phyloP scores from a whole-genome alignment of 2,113 vertebrate genomes.

The Silurus meridionalis region DNA sequence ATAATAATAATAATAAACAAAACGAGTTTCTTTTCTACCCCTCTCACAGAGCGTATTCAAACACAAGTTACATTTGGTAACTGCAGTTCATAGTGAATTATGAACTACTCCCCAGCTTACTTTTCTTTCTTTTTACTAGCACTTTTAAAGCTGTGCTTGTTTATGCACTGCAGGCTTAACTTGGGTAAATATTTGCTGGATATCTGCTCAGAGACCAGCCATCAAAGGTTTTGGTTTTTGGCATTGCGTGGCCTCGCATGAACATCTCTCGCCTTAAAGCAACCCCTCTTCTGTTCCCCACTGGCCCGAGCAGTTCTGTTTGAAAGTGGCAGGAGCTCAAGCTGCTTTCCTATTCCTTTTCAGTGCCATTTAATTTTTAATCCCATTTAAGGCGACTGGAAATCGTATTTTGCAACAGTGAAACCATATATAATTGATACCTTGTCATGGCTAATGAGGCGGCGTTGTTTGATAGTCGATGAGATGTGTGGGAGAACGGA shows the following conservation, averaged over 20 bases:
- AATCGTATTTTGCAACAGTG: slow-evolving; percentile 63
- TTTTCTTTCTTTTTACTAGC: slow-evolving; percentile 21
- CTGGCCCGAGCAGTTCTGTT: slow-evolving; percentile 31
- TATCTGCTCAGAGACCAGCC: slow-evolving; percentile 35
- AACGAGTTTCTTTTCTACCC: background rate
- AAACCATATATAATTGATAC: slow-evolving; percentile 62
- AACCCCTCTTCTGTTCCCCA: slow-evolving; percentile 19
- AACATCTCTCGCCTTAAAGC: slow-evolving; percentile 21
- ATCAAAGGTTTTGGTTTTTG: slow-evolving; percentile 44
- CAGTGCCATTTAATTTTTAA: slow-evolving; percentile 62
- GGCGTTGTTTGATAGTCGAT: slow-evolving; percentile 50
- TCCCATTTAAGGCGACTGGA: slow-evolving; percentile 58
- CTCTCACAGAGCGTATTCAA: background rate
- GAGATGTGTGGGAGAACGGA: slow-evolving; percentile 41
- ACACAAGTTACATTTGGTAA: background rate
- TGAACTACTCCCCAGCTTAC: slow-evolving; percentile 23
- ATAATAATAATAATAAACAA: slow-evolving; percentile 42
- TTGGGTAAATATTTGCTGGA: slow-evolving; percentile 52
- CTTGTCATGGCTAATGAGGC: slow-evolving; percentile 49
- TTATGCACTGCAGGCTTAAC: slow-evolving; percentile 30
- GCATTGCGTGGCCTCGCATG: slow-evolving; percentile 7
- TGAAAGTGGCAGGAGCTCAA: slow-evolving; percentile 44
- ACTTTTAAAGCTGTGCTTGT: slow-evolving; percentile 35
- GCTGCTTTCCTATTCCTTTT: slow-evolving; percentile 57
- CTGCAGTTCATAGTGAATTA: slow-evolving; percentile 22